A percentile compares a stretch with the other conserved stretches of the same genome.
Conservation (phyloP, 2,797 vertebrate genomes). For the Helicolenus hilgendorfi region DNA sequence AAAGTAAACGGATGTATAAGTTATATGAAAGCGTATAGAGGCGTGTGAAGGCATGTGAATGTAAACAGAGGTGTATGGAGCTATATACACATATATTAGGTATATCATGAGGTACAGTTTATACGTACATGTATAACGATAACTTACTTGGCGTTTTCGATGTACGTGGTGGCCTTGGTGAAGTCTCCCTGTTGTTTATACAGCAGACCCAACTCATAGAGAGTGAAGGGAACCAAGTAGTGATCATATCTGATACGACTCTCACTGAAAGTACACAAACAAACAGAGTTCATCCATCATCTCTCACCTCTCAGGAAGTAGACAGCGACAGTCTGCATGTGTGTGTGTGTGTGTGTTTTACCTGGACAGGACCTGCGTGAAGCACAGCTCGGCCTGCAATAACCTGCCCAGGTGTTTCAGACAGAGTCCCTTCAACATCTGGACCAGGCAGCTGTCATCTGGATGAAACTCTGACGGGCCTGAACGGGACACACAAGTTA, state of each 20-base stretch:
- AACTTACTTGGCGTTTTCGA: conserved; percentile 96
- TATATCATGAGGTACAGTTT: neutral
- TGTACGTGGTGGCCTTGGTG: conserved; percentile 91
- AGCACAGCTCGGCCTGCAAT: conserved; percentile 97
- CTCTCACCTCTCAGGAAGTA: neutral
- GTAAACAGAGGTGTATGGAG: neutral
- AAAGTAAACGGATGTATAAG: neutral
- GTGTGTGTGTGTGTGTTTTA: conserved; percentile 67
- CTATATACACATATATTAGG: neutral
- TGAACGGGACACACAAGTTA: conserved; percentile 54
- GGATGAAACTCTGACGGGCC: conserved; percentile 91
- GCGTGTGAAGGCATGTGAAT: neutral
- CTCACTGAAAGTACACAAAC: conserved; percentile 88
- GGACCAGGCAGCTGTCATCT: conserved; percentile 94
- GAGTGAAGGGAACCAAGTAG: conserved; percentile 95
- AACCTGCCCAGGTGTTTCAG: conserved; percentile 95
- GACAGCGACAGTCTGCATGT: neutral
- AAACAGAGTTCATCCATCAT: conserved; percentile 6
- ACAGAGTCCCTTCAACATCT: conserved; percentile 96
- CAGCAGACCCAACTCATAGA: conserved; percentile 95
- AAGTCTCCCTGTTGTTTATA: conserved; percentile 94
- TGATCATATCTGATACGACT: conserved; percentile 94
- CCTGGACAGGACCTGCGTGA: conserved; percentile 95
- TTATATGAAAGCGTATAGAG: neutral
- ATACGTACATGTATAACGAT: neutral